Evolutionary conservation across 2,797 vertebrate species (phyloP), one percentile per base, ranked within the genome.

Genomic region (Dryobates pubescens): DNA sequence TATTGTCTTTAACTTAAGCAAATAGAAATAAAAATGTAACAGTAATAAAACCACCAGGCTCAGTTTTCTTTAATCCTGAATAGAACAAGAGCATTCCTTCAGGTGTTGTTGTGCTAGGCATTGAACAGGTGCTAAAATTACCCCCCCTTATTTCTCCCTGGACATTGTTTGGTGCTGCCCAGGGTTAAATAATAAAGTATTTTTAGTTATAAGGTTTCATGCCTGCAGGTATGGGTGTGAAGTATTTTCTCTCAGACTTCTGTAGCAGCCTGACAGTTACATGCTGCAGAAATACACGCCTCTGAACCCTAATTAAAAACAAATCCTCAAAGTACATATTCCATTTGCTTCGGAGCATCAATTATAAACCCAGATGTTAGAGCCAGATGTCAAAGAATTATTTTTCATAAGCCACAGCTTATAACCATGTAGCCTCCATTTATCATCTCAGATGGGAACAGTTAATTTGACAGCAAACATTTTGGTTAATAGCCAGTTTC

Each of bases 401-500:
- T 96, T 98, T 97, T 96, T 97, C 95, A 96, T 95, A 94, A 64
- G 65, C 86, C 58, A 63, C 73, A 88, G 86, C 92, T 96, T 92
- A 89, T 38, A 96, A 94, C 90, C 89, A 86, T 94, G 90, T 89
- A 95, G 95, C 59, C 76, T 74, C 91, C 92, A 97, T 97, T 98
- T 95, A 96, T 97, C 97, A 97, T 95, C 86, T 97, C 95, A 95
- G 94, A 97, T 95, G 96, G 96, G 95, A 97, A 93, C 90, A 94
- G 89, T 97, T 97, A 97, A 97, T 97, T 97, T 97, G 96, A 97
- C 96, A 95, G 94, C 76, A 90, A 95, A 89, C 88, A 65, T 93
- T 97, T 96, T 97, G 96, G 97, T 97, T 97, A 96, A 96, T 96
- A 96, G 97, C 97, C 97, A 98, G 78, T 95, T 97, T 97, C 96